Conservation (phyloP, 2,888 invertebrate species). For the Amphiduros pacificus region DNA sequence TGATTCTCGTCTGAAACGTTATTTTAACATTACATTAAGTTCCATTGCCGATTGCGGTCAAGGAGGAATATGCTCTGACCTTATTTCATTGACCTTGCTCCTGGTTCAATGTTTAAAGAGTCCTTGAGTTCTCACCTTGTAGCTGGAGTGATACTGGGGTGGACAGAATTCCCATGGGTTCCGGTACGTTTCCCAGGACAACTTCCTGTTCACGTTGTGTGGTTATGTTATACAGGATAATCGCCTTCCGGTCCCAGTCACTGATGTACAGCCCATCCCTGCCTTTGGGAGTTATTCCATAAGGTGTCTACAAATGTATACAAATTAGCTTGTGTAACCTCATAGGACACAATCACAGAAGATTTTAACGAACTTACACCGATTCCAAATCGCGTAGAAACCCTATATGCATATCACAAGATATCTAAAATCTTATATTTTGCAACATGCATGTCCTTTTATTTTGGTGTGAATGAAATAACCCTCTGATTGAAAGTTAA, state of each 20-base stretch:
- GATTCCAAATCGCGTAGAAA: too few relatives aligned
- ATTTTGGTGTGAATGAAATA: neutral
- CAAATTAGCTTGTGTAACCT: neutral
- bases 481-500: neutral
- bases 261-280: constrained; percentile 34
- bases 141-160: neutral
- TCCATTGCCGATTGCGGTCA: too few relatives aligned
- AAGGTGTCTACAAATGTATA: constrained; percentile 30
- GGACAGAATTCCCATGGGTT: constrained; percentile 10
- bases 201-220: neutral
- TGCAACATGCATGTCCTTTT: neutral
- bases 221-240: constrained; percentile 3
- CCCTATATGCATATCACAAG: too few relatives aligned
- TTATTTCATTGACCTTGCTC: too few relatives aligned
- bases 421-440: too few relatives aligned
- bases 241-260: constrained; percentile 32
- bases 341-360: too few relatives aligned
- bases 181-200: neutral
- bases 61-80: too few relatives aligned
- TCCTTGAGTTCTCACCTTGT: neutral
- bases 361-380: too few relatives aligned
- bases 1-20: too few relatives aligned
- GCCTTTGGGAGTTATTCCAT: constrained; percentile 33
- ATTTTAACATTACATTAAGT: too few relatives aligned
- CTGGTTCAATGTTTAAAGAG: too few relatives aligned